phyloP scores from a whole-genome alignment of 2,888 invertebrate species.

The Drosophila bunnanda region DNA sequence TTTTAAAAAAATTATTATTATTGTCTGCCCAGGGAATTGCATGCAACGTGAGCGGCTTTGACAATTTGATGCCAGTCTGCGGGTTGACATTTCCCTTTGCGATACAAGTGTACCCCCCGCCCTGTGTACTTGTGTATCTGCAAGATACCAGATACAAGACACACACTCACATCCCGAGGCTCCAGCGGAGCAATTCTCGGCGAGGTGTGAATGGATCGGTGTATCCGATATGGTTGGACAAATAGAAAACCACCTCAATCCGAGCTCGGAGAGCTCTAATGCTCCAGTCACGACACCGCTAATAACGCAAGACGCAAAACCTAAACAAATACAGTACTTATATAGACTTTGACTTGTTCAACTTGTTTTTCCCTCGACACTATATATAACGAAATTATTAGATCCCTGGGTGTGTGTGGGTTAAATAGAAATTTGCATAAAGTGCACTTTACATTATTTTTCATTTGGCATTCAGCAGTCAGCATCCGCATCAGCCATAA shows the following conservation, averaged over 20 bases:
- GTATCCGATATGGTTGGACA: slow-evolving; percentile 45
- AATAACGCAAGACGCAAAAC: slow-evolving; percentile 35
- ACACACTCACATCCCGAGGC: background rate
- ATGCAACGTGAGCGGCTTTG: slow-evolving; percentile 70
- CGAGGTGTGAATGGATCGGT: slow-evolving; percentile 75
- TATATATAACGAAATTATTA: slow-evolving; percentile 28
- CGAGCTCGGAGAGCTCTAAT: slow-evolving; percentile 45
- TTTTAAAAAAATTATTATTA: slow-evolving; percentile 57
- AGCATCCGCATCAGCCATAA: slow-evolving; percentile 69
- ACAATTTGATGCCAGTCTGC: slow-evolving; percentile 54
- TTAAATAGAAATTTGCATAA: slow-evolving; percentile 62
- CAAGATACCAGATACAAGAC: slow-evolving; percentile 38
- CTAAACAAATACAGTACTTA: slow-evolving; percentile 33
- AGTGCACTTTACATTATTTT: slow-evolving; percentile 51
- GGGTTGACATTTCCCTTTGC: slow-evolving; percentile 65
- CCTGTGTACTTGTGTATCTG: slow-evolving; percentile 18
- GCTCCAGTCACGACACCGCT: slow-evolving; percentile 40
- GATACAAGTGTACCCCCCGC: slow-evolving; percentile 5
- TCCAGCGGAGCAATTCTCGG: slow-evolving; percentile 54
- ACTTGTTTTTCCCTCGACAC: slow-evolving; percentile 22
- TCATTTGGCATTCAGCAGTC: slow-evolving; percentile 54
- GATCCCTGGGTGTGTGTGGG: slow-evolving; percentile 39
- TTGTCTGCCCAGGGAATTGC: slow-evolving; percentile 42
- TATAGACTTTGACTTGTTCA: slow-evolving; percentile 31
- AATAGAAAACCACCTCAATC: slow-evolving; percentile 70